Percentiles rank a stretch among this genome's conserved stretches.
These are phyloP conservation scores for Acanthaster planci DNA, from an alignment of 35 echinoderm and acorn worm species.

Conservation along the genomic window DNA sequence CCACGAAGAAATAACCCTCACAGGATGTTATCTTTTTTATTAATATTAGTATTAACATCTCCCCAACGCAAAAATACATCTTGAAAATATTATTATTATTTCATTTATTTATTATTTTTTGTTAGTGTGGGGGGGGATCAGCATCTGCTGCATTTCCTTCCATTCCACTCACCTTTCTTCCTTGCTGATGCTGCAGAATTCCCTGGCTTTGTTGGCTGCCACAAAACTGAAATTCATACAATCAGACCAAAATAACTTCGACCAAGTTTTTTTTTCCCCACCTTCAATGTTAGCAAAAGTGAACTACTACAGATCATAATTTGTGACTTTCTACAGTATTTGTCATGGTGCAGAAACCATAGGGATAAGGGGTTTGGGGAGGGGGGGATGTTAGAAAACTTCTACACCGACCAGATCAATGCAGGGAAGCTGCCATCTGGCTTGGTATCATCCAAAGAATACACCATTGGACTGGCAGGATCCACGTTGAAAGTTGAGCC, in stretches of 20 bases:
- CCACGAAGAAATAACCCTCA: too few relatives aligned
- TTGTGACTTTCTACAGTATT: too few relatives aligned
- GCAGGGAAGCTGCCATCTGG: slow-evolving; percentile 62
- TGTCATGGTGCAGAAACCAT: neutral
- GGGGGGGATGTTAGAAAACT: neutral
- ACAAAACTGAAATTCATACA: slow-evolving; percentile 57
- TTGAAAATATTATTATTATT: too few relatives aligned
- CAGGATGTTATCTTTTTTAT: too few relatives aligned
- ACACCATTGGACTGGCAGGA: slow-evolving; percentile 47
- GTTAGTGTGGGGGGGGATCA: too few relatives aligned
- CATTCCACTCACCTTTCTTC: slow-evolving; percentile 62
- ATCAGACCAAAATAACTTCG: neutral
- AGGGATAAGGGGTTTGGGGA: too few relatives aligned
- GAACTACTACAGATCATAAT: slow-evolving; percentile 18
- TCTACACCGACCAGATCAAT: slow-evolving; percentile 59
- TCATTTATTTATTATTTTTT: too few relatives aligned
- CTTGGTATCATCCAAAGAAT: slow-evolving; percentile 68
- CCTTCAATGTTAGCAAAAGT: slow-evolving; percentile 43
- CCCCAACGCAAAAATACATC: too few relatives aligned
- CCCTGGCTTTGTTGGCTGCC: slow-evolving; percentile 59
- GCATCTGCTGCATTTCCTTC: slow-evolving; percentile 12
- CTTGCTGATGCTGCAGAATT: slow-evolving; percentile 48
- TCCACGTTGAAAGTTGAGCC: slow-evolving; percentile 44
- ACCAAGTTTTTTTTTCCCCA: slow-evolving; percentile 23
- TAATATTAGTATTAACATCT: too few relatives aligned